Evolutionary conservation across 2,888 invertebrate species (phyloP).

Genomic region (Syritta pipiens): DNA sequence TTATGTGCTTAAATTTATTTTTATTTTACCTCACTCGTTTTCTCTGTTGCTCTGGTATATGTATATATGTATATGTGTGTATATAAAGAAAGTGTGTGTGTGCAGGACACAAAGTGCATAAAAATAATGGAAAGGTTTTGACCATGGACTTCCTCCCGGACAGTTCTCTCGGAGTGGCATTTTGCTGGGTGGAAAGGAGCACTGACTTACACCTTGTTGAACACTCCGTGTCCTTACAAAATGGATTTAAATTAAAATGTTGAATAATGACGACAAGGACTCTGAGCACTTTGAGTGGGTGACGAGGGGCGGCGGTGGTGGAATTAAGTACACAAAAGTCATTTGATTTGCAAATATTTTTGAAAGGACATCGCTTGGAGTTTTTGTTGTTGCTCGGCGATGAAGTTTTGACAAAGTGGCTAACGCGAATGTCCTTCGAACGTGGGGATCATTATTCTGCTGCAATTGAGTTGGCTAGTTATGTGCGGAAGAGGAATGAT

Average conservation of each 20-base stretch:
- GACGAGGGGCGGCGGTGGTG: background rate
- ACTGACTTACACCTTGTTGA: slow-evolving; percentile 42
- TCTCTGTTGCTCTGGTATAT: background rate
- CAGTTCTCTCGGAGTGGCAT: slow-evolving; percentile 32
- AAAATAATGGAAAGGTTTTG: slow-evolving; percentile 5
- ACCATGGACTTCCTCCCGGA: slow-evolving; percentile 28
- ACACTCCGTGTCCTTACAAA: slow-evolving; percentile 8
- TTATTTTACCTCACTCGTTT: background rate
- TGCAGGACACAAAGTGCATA: background rate
- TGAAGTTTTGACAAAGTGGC: slow-evolving; percentile 46
- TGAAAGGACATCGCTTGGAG: slow-evolving; percentile 37
- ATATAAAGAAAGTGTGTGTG: too few relatives aligned
- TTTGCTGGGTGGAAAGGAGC: slow-evolving; percentile 12
- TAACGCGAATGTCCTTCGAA: slow-evolving; percentile 1
- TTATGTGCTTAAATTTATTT: slow-evolving; percentile 12
- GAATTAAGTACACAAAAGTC: slow-evolving; percentile 48
- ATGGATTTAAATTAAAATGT: slow-evolving; percentile 56
- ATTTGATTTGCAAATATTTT: slow-evolving; percentile 60
- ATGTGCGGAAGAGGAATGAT: background rate
- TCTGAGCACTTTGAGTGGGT: slow-evolving; percentile 3
- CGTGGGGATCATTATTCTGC: background rate
- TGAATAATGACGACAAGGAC: slow-evolving; percentile 17
- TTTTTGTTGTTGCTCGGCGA: slow-evolving; percentile 40
- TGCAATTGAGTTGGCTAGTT: slow-evolving; percentile 18
- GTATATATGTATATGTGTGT: background rate